phyloP scores from a whole-genome alignment of 2,888 invertebrate genomes.

The Timema podura region DNA sequence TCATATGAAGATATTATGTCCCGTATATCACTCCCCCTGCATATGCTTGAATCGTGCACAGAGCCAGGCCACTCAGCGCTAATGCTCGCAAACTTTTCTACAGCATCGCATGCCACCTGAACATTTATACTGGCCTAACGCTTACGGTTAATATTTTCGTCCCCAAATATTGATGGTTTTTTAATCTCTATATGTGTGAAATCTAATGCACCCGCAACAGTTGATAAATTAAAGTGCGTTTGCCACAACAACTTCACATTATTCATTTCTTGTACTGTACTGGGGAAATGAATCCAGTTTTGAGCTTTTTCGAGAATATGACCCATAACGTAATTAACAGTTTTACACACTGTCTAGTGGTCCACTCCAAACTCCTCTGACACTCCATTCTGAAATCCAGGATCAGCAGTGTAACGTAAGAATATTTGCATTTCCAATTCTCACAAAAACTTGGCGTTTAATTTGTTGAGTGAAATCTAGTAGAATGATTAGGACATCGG shows the following conservation, averaged over 20 bases:
- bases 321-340: background rate
- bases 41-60: no score
- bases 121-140: background rate
- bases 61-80: slow-evolving; percentile 6
- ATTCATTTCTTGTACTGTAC: slow-evolving; percentile 14
- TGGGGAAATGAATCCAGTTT: slow-evolving; percentile 2
- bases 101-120: no score
- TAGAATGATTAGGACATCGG: no score
- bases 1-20: background rate
- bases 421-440: no score
- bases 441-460: no score
- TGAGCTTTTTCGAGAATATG: slow-evolving; percentile 9
- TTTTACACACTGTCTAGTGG: no score
- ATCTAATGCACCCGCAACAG: background rate
- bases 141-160: background rate
- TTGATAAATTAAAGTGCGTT: slow-evolving; percentile 1
- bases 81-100: no score
- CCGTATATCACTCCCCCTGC: background rate
- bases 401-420: no score
- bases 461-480: no score
- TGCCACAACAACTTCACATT: slow-evolving; percentile 12
- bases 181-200: background rate
- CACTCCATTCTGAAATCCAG: no score
- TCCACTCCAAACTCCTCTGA: no score
- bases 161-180: background rate